A percentile compares a stretch with the other conserved stretches of the same genome.
Evolutionary conservation across 2,113 vertebrate species (phyloP).

Genomic region (Ceyx cyanopectus): DNA sequence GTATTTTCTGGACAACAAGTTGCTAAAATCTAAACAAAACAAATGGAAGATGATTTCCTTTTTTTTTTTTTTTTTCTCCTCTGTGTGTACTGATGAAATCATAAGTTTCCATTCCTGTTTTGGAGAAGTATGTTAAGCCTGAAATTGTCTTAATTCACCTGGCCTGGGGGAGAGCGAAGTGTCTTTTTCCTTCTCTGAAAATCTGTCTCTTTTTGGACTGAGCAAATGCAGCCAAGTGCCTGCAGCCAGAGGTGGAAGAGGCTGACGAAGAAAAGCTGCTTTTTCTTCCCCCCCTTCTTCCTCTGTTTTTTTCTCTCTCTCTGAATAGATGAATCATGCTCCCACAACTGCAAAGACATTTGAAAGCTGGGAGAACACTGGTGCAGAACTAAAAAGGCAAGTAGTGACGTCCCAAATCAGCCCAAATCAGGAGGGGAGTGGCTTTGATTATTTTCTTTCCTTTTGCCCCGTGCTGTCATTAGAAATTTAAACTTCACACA

Average conservation of each 20-base stretch:
- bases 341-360: slow-evolving; percentile 75
- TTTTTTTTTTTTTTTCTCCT: too few species aligned
- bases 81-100: slow-evolving; percentile 4
- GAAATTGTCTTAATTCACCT: slow-evolving; percentile 25
- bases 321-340: slow-evolving; percentile 75
- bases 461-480: slow-evolving; percentile 68
- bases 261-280: slow-evolving; percentile 12
- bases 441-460: slow-evolving; percentile 53
- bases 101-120: slow-evolving; percentile 40
- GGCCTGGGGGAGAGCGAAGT: neutral
- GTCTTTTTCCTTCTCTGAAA: neutral
- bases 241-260: slow-evolving; percentile 31
- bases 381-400: slow-evolving; percentile 70
- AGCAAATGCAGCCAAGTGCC: neutral
- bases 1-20: neutral
- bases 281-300: neutral
- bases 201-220: neutral
- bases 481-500: slow-evolving; percentile 64
- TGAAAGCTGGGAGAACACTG: slow-evolving; percentile 62
- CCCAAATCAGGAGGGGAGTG: slow-evolving; percentile 66
- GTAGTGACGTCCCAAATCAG: slow-evolving; percentile 64
- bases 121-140: neutral
- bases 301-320: neutral
- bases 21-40: neutral
- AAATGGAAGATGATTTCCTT: neutral